Evolutionary conservation across 2,113 vertebrate genomes (phyloP), one percentile per base, ranked within the genome.

Genomic region (Protobothrops flavoviridis): DNA sequence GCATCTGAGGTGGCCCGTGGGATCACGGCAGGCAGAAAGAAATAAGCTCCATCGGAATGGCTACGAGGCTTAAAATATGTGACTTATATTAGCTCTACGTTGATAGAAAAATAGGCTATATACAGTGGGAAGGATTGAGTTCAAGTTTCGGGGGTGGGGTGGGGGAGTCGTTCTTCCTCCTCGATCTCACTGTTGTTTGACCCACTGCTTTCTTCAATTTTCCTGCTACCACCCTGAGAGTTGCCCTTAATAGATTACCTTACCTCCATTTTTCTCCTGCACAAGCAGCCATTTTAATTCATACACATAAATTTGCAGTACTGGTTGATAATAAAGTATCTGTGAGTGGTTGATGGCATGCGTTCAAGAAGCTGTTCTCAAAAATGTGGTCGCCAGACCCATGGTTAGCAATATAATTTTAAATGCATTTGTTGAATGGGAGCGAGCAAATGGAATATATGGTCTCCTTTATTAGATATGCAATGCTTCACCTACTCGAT

Each of bases 271-370:
- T 89, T 48, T 89, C 17, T 55, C 23, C 88, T 13, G 20, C 52
- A 45, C 87, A 45, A 89, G 87, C 61, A 89, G 88, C 64, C 87
- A 93, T 89, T 89, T 93, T 89, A 81, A 57, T 56, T 29, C 39
- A 29, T 45, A 43, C 74, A 29, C 88, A 45, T 17, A 12, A 17
- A 26, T 61, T 43, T 26, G n/a, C 56, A 24, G 21, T 24, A 11
- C 88, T 43, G 39, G 33, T 13, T 21, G 50, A 7, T 33, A 11
- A 11, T 52, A 45, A 13, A 64, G 13, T n/a, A 13, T 23, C 15
- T 5, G 33, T 56, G 20, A 87, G 26, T 15, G 24, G 48, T 87
- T 29, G 45, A n/a, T 53, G 48, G 86, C 86, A 3, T 52, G 24
- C 1, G 57, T 85, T 48, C 64, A n/a, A 59, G 74, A 50, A 52